These are phyloP conservation scores for Conchocele bisecta DNA, from an alignment of 2,888 invertebrate species.

Conservation along the genomic window DNA sequence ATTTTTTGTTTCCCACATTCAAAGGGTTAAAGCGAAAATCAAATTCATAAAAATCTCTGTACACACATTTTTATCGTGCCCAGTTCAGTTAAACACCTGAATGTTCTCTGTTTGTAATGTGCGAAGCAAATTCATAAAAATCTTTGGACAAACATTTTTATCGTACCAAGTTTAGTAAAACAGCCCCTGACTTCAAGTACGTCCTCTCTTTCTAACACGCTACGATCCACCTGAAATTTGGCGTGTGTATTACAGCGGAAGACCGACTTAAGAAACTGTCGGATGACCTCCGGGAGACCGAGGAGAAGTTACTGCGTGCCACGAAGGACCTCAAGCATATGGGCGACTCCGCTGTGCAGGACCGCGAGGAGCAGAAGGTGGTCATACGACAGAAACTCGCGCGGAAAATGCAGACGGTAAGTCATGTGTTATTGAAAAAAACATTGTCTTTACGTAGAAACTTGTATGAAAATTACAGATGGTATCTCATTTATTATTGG, in stretches of 20 bases:
- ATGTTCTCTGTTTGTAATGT: no score
- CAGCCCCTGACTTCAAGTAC: neutral
- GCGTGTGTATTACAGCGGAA: slow-evolving; percentile 70
- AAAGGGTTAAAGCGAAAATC: no score
- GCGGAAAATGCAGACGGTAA: slow-evolving; percentile 77
- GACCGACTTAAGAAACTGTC: slow-evolving; percentile 72
- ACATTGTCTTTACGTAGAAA: no score
- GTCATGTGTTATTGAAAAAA: no score
- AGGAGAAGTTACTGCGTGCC: slow-evolving; percentile 72
- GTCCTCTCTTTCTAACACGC: neutral
- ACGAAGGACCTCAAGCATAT: slow-evolving; percentile 76
- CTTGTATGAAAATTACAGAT: no score
- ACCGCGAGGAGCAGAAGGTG: slow-evolving; percentile 76
- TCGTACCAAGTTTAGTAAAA: no score
- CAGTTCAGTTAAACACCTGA: no score
- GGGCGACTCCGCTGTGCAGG: slow-evolving; percentile 66
- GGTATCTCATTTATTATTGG: no score
- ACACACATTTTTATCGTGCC: no score
- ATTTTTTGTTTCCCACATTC: no score
- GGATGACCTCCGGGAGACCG: slow-evolving; percentile 70
- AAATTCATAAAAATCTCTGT: no score
- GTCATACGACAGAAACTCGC: slow-evolving; percentile 74
- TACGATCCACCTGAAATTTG: neutral
- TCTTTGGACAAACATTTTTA: neutral
- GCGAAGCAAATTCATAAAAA: no score